phyloP scores from a whole-genome alignment of 2,113 vertebrate genomes.

The Mobula hypostoma region DNA sequence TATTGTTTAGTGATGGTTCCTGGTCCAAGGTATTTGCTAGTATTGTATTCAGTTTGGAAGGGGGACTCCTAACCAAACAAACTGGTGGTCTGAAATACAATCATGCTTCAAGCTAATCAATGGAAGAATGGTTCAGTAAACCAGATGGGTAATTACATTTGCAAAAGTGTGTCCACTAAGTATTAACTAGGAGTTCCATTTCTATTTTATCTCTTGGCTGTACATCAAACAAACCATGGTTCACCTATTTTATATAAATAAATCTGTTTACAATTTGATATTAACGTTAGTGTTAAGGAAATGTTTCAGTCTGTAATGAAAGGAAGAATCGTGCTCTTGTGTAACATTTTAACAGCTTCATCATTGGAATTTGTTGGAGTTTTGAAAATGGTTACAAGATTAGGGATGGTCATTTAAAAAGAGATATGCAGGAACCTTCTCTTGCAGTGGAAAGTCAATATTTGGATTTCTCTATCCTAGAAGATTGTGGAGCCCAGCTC shows the following conservation, averaged over 20 bases:
- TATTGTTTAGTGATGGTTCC: no score
- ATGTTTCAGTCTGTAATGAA: background rate
- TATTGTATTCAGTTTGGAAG: no score
- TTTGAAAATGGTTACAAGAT: no score
- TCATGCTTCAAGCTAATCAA: background rate
- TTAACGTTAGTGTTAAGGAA: background rate
- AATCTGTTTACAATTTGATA: background rate
- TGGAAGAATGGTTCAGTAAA: background rate
- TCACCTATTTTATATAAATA: slow-evolving; percentile 6
- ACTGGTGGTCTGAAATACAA: background rate
- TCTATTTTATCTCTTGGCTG: background rate
- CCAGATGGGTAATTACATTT: background rate
- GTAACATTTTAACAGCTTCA: background rate
- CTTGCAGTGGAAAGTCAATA: no score
- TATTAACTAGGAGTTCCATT: background rate
- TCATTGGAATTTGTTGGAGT: no score
- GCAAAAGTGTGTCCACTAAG: no score
- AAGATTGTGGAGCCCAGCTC: no score
- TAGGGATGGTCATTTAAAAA: no score
- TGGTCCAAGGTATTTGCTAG: no score
- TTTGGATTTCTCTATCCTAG: no score
- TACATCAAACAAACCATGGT: background rate
- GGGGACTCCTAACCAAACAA: background rate
- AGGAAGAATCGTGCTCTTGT: background rate
- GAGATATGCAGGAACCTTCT: no score